A percentile compares a stretch with the other conserved stretches of the same genome.
Conservation (phyloP, 2,888 invertebrate species). For the Timema podura region DNA sequence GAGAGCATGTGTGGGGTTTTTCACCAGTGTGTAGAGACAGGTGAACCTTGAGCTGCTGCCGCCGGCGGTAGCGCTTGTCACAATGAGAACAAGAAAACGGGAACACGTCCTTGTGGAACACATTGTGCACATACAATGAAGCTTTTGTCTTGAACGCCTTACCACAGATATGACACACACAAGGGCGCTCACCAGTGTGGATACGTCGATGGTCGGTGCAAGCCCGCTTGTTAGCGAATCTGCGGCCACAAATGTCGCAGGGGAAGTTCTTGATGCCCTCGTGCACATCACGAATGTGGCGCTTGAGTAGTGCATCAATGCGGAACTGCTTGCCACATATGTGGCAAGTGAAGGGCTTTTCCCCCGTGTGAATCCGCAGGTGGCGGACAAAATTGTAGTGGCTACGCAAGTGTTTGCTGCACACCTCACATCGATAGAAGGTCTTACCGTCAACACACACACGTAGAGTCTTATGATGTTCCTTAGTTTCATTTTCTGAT, state of each 20-base stretch:
- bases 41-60: conserved; percentile 36
- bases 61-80: conserved; percentile 51
- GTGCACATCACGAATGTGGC: conserved; percentile 53
- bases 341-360: conserved; percentile 62
- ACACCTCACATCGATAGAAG: conserved; percentile 23
- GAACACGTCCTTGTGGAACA: conserved; percentile 54
- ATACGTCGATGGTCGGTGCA: conserved; percentile 44
- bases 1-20: conserved; percentile 19
- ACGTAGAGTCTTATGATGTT: not conserved
- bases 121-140: conserved; percentile 58
- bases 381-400: conserved; percentile 40
- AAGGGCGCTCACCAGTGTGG: conserved; percentile 43
- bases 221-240: conserved; percentile 50
- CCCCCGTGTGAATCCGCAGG: conserved; percentile 50
- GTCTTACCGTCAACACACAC: conserved; percentile 16
- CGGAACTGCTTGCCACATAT: conserved; percentile 63
- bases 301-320: conserved; percentile 54
- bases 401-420: conserved; percentile 19
- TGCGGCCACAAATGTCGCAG: conserved; percentile 49
- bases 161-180: conserved; percentile 47
- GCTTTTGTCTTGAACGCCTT: conserved; percentile 61
- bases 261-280: conserved; percentile 46
- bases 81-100: conserved; percentile 58
- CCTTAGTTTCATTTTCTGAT: no score
- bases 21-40: conserved; percentile 20